Base-by-base conservation (phyloP, 1,140 invertebrate genomes). In the Nomia melanderi region DNA sequence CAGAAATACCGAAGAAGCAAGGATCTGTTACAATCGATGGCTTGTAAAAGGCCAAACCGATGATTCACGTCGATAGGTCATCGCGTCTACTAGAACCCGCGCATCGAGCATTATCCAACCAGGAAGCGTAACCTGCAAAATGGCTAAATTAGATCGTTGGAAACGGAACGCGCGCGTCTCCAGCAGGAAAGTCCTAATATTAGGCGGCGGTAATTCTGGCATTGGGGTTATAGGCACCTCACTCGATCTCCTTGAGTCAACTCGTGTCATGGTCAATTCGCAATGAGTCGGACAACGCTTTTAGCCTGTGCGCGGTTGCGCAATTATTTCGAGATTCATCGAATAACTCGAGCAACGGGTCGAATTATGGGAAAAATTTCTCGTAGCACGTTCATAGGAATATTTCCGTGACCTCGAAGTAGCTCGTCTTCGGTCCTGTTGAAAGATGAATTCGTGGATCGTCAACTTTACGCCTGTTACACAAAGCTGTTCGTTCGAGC, bases 211-310 rank as follows among this genome's bases (percentile, higher is more conserved):
- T 77, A 87, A 82, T 86, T 88, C 86, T 78, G 86, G 83, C 76
- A 87, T 87, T 81, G 80, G 74, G 78, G 78, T 85, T 85, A 83
- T 79, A 79, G 83, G 65, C 63, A 81, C 70, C 84, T 87, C 81
- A 81, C 86, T 80, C 81, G 87, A 89, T 89, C 88, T 86, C 87
- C 89, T 90, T 90, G 89, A 88, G 70, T 85, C 80, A 88, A 86
- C 87, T 72, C 75, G 82, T 89, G 89, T 90, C 89, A 90, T 72
- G 89, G 88, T 88, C 88, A 87, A 88, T 88, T 72, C 44, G 41
- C 36, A 56, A 47, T 77, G 72, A 76, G 41, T 72, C 81, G 77
- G 25, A 72, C 33, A 60, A 59, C 59, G 65, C 31, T 80, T 70
- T 81, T 78, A 56, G 65, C 57, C 67, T 60, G 25, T 36, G 25